Evolutionary conservation across 2,113 vertebrate species (phyloP).

Genomic region (Oophaga pumilio): DNA sequence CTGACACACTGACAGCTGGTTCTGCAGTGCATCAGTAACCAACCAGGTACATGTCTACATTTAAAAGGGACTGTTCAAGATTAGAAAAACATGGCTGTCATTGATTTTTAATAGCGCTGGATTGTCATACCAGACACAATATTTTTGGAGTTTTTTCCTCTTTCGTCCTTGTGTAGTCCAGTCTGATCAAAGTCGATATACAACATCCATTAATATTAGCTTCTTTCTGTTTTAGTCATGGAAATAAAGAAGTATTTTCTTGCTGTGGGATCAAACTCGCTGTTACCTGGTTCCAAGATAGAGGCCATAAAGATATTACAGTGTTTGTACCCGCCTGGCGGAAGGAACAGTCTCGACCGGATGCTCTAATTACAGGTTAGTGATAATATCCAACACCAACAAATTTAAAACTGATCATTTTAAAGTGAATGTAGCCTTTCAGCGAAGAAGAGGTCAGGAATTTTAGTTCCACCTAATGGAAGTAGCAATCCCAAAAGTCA

Average conservation of each 20-base stretch:
- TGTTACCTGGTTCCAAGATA: constrained; percentile 96
- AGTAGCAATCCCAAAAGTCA: no score
- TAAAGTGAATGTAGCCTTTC: no score
- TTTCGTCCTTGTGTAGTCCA: no score
- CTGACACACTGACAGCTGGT: no score
- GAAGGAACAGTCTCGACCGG: constrained; percentile 94
- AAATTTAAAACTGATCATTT: neutral
- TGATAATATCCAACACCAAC: neutral
- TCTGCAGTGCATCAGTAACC: no score
- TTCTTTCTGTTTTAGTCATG: constrained; percentile 79
- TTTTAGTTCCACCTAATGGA: no score
- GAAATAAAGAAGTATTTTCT: constrained; percentile 98
- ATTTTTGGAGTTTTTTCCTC: no score
- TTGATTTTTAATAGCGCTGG: neutral
- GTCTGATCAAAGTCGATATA: neutral
- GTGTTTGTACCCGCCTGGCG: constrained; percentile 98
- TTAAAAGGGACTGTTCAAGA: neutral
- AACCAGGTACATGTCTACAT: no score
- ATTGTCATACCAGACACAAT: no score
- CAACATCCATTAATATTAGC: neutral
- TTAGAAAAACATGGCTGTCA: neutral
- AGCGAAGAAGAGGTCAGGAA: no score
- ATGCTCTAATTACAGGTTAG: constrained; percentile 93
- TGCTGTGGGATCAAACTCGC: constrained; percentile 96
- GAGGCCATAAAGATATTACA: constrained; percentile 91